These are phyloP conservation scores for Polietes domitor DNA, from an alignment of 2,888 invertebrate species.

Conservation along the genomic window DNA sequence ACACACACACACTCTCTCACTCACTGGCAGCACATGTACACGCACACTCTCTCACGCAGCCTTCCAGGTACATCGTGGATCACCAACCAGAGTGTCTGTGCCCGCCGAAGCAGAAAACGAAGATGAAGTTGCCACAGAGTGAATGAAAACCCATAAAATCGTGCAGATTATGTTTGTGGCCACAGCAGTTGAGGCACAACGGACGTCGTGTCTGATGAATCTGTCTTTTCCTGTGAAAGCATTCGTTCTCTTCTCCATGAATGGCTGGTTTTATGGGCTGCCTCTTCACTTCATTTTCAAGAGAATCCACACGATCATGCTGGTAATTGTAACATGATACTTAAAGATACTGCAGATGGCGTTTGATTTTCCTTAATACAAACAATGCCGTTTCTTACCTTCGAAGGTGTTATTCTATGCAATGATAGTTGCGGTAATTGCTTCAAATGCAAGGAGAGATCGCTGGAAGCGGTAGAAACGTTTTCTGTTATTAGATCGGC, in stretches of 20 bases:
- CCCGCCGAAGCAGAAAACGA: conserved; percentile 2
- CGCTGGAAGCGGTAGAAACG: too few relatives aligned
- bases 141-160: conserved; percentile 29
- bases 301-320: conserved; percentile 35
- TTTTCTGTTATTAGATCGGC: too few relatives aligned
- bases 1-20: conserved; percentile 1
- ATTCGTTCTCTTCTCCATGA: neutral
- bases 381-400: neutral
- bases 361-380: conserved; percentile 23
- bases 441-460: too few relatives aligned
- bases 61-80: conserved; percentile 2
- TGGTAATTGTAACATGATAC: conserved; percentile 45
- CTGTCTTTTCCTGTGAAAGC: conserved; percentile 39
- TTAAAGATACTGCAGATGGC: conserved; percentile 11
- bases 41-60: neutral
- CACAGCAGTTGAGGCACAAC: conserved; percentile 33
- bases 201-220: conserved; percentile 39
- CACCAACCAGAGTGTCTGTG: neutral
- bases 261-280: neutral
- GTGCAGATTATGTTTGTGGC: conserved; percentile 39
- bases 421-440: too few relatives aligned
- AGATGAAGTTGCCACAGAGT: conserved; percentile 16
- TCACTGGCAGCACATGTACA: neutral
- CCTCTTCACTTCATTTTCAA: conserved; percentile 12
- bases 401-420: too few relatives aligned